Evolutionary conservation across 2,888 invertebrate genomes (phyloP).

Genomic region (Rhingia campestris): DNA sequence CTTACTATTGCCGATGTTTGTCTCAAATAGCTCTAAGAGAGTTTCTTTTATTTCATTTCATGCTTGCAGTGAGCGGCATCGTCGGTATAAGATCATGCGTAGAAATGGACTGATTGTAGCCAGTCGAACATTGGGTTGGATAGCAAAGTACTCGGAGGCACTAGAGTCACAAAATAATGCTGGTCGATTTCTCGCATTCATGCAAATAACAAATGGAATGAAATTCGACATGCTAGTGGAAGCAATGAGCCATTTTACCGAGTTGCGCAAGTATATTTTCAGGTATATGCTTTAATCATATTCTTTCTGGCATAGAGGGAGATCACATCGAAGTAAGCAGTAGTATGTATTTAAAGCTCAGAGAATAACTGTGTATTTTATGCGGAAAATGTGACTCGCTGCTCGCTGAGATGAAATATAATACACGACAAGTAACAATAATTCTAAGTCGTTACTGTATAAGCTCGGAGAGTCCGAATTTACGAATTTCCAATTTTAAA

Average conservation of each 20-base stretch:
- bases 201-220: slow-evolving; percentile 89
- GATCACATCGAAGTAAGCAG: neutral
- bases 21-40: neutral
- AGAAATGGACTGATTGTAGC: slow-evolving; percentile 91
- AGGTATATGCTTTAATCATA: slow-evolving; percentile 81
- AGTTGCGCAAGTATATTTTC: slow-evolving; percentile 86
- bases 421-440: too few species aligned
- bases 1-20: neutral
- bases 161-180: slow-evolving; percentile 83
- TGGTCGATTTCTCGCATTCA: slow-evolving; percentile 86
- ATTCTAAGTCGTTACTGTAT: too few species aligned
- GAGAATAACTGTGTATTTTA: neutral
- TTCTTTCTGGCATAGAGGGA: neutral
- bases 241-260: slow-evolving; percentile 88
- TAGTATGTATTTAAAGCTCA: too few species aligned
- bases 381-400: neutral
- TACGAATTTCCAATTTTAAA: too few species aligned
- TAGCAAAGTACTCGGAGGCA: slow-evolving; percentile 88
- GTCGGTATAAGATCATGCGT: slow-evolving; percentile 89
- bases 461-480: too few species aligned
- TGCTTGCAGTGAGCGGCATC: slow-evolving; percentile 85
- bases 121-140: slow-evolving; percentile 87
- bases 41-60: slow-evolving; percentile 20
- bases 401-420: too few species aligned
- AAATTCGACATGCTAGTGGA: slow-evolving; percentile 91